A percentile compares a stretch with the other conserved stretches of the same genome.
These are phyloP conservation scores for Zenarchopterus dispar DNA, from an alignment of 2,797 vertebrate genomes.

Conservation along the genomic window DNA sequence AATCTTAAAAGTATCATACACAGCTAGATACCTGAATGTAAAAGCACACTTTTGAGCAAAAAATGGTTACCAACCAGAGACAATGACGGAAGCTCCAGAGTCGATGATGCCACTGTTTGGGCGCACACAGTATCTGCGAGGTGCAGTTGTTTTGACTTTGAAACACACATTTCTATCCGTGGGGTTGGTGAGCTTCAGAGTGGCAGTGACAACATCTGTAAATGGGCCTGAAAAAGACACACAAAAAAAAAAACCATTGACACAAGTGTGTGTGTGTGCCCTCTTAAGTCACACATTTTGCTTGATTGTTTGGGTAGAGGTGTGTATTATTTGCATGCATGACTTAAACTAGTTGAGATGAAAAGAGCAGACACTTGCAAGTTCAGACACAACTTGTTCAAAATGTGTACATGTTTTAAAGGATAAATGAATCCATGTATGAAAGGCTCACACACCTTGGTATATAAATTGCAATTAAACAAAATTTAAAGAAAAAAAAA, in stretches of 20 bases:
- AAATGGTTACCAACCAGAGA: constrained; percentile 84
- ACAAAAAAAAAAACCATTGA: constrained; percentile 24
- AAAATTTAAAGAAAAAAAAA: too few relatives aligned
- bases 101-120: constrained; percentile 96
- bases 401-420: too few relatives aligned
- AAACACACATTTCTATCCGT: constrained; percentile 94
- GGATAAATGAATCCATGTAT: too few relatives aligned
- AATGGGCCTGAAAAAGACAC: constrained; percentile 87
- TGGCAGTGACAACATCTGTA: constrained; percentile 94
- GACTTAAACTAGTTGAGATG: neutral
- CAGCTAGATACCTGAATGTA: too few relatives aligned
- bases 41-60: neutral
- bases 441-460: too few relatives aligned
- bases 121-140: constrained; percentile 94
- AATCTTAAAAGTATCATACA: too few relatives aligned
- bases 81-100: constrained; percentile 89
- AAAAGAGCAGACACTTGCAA: neutral
- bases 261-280: neutral
- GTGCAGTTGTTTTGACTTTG: constrained; percentile 97
- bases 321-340: too few relatives aligned
- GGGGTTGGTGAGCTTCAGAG: constrained; percentile 93
- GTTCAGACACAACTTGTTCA: too few relatives aligned
- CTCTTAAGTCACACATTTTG: neutral
- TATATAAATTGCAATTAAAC: too few relatives aligned
- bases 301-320: neutral